These are phyloP conservation scores for Tamias sibiricus DNA, from an alignment of 2,113 vertebrate species.

Conservation along the genomic window DNA sequence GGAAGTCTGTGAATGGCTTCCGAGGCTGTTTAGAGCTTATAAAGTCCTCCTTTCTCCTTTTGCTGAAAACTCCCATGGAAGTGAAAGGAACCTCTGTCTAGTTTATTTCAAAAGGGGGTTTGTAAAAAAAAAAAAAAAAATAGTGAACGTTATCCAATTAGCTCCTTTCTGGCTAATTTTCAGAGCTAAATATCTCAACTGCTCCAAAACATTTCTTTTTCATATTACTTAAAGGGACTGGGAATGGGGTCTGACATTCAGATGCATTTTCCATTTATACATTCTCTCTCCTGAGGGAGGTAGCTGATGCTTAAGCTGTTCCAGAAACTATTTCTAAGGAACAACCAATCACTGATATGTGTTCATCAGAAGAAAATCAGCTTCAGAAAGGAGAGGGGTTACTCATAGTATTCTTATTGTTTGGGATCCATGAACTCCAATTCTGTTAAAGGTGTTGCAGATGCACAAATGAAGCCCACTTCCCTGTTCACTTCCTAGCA, in stretches of 20 bases:
- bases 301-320: background rate
- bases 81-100: slow-evolving; percentile 89
- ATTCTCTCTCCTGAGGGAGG: background rate
- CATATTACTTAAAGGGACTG: slow-evolving; percentile 77
- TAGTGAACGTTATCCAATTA: slow-evolving; percentile 83
- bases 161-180: slow-evolving; percentile 84
- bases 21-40: slow-evolving; percentile 84
- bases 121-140: slow-evolving; percentile 78
- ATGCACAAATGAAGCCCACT: background rate
- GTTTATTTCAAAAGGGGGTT: slow-evolving; percentile 88
- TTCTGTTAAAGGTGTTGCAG: background rate
- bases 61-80: slow-evolving; percentile 85
- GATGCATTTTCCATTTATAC: slow-evolving; percentile 62
- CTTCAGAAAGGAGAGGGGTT: slow-evolving; percentile 8
- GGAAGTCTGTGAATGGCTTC: slow-evolving; percentile 85
- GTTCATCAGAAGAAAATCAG: slow-evolving; percentile 53
- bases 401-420: background rate
- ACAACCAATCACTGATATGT: slow-evolving; percentile 38
- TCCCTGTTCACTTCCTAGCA: background rate
- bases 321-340: slow-evolving; percentile 52
- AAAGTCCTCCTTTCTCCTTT: slow-evolving; percentile 88
- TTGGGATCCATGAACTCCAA: slow-evolving; percentile 12
- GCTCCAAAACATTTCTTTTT: slow-evolving; percentile 84
- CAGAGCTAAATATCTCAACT: slow-evolving; percentile 83
- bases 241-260: slow-evolving; percentile 67